Conservation (phyloP, 2,888 invertebrate species). For the Pollenia amentaria region DNA sequence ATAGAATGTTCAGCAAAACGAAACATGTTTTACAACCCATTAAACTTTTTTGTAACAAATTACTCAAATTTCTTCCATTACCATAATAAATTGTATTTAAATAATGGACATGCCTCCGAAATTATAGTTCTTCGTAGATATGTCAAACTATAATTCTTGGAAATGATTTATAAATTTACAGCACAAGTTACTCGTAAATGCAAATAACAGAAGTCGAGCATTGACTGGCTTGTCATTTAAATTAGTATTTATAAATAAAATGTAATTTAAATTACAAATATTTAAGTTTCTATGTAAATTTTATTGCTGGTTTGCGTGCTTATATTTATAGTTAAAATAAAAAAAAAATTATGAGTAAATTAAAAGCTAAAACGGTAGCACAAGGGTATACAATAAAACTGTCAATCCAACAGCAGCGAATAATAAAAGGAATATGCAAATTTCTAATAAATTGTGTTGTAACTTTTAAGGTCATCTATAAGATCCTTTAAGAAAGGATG, state of each 20-base stretch:
- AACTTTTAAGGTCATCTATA: too few relatives aligned
- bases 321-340: not conserved
- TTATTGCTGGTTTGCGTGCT: conserved; percentile 30
- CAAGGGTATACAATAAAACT: not conserved
- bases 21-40: too few relatives aligned
- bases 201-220: not conserved
- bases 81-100: too few relatives aligned
- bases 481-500: too few relatives aligned
- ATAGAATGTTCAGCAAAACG: too few relatives aligned
- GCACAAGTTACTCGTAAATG: not conserved
- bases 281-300: not conserved
- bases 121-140: conserved; percentile 1
- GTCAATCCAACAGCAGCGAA: not conserved
- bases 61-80: too few relatives aligned
- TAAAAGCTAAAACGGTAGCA: not conserved
- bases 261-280: conserved; percentile 6
- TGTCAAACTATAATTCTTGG: not conserved
- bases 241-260: not conserved
- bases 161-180: conserved; percentile 10
- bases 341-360: not conserved
- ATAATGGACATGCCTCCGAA: not conserved
- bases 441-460: too few relatives aligned
- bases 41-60: too few relatives aligned
- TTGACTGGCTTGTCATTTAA: not conserved
- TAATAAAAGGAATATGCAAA: not conserved